Conservation (phyloP, 35 echinoderm and acorn worm genomes). For the Holothuria glaberrima region DNA sequence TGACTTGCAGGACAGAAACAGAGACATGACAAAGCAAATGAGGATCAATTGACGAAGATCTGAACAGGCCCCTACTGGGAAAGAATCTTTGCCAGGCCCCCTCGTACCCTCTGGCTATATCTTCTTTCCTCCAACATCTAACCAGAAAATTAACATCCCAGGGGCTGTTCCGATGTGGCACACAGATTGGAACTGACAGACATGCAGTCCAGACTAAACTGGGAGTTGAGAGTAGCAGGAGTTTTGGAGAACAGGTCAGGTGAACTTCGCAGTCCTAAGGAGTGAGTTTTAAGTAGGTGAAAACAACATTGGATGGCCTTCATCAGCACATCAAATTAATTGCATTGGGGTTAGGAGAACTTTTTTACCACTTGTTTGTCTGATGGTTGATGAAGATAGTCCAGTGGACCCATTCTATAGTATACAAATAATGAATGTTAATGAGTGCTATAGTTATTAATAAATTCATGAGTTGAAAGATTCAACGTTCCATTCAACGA, state of each 20-base stretch:
- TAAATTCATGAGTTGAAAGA: too few species aligned
- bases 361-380: conserved; percentile 3
- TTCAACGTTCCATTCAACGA: too few species aligned
- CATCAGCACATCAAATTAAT: not conserved
- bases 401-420: not conserved
- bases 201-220: not conserved
- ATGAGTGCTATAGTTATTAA: too few species aligned
- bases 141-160: conserved; percentile 46
- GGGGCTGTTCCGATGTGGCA: conserved; percentile 12
- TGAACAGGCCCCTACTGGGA: conserved; percentile 50
- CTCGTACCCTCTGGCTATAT: conserved; percentile 41
- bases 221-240: not conserved
- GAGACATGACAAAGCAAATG: conserved; percentile 19
- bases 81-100: conserved; percentile 29
- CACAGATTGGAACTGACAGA: conserved; percentile 46
- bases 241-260: conserved; percentile 20
- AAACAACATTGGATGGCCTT: not conserved
- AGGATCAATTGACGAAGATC: conserved; percentile 25
- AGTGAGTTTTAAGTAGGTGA: not conserved
- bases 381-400: not conserved
- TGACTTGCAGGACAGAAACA: not conserved
- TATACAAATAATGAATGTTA: too few species aligned
- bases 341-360: not conserved
- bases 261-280: conserved; percentile 6
- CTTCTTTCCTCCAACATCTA: conserved; percentile 39